These are phyloP conservation scores for Akabosia matsudoensis DNA, from an alignment of 1,140 invertebrate genomes.

Conservation along the genomic window DNA sequence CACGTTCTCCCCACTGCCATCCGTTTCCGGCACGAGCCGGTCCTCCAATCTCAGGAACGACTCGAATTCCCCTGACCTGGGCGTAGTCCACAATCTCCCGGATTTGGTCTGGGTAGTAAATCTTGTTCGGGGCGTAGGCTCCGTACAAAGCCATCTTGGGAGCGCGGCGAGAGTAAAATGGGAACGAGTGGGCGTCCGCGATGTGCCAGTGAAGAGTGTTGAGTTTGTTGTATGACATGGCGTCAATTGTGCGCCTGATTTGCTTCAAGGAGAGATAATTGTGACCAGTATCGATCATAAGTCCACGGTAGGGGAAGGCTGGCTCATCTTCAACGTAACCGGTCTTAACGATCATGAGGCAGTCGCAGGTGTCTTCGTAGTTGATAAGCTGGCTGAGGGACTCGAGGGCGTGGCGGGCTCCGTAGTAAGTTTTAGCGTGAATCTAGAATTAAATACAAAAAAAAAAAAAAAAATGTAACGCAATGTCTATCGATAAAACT, in stretches of 20 bases:
- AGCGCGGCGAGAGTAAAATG: conserved; percentile 48
- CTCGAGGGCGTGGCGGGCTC: conserved; percentile 70
- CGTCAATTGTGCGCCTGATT: conserved; percentile 49
- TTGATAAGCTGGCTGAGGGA: conserved; percentile 69
- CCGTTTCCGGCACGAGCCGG: conserved; percentile 51
- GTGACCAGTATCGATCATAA: conserved; percentile 52
- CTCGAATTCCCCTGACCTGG: conserved; percentile 49
- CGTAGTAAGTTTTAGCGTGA: conserved; percentile 65
- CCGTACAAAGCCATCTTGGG: conserved; percentile 51
- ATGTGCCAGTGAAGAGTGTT: conserved; percentile 53
- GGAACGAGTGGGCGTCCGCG: conserved; percentile 51
- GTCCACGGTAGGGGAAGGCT: conserved; percentile 69
- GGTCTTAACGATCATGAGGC: conserved; percentile 42
- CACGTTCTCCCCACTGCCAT: conserved; percentile 40
- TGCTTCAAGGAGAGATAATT: conserved; percentile 47
- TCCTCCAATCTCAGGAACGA: conserved; percentile 52
- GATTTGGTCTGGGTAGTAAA: conserved; percentile 49
- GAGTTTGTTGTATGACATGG: conserved; percentile 51
- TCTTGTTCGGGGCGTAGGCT: conserved; percentile 49
- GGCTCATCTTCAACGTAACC: conserved; percentile 60
- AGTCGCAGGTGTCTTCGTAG: conserved; percentile 49
- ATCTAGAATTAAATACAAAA: conserved; percentile 54
- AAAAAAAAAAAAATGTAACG: too few relatives aligned
- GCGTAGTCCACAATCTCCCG: conserved; percentile 46
- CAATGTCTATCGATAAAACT: too few relatives aligned